phyloP scores from a whole-genome alignment of 2,113 vertebrate genomes.

The Lucifuga dentata region DNA sequence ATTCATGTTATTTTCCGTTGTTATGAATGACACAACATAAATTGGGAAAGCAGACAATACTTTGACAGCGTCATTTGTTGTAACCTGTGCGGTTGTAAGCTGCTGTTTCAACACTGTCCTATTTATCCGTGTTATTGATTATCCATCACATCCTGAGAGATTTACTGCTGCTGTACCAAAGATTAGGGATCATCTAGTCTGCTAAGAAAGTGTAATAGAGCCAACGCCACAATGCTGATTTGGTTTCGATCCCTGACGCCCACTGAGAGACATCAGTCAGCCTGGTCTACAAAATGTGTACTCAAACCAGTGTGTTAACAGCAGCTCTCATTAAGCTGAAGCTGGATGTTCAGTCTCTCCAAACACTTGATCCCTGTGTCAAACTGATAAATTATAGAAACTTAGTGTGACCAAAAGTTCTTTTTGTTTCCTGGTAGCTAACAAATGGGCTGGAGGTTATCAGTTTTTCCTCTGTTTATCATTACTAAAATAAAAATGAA shows the following conservation, averaged over 20 bases:
- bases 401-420: background rate
- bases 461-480: background rate
- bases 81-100: conserved; percentile 15
- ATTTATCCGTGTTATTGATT: conserved; percentile 45
- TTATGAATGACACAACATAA: background rate
- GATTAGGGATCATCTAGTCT: conserved; percentile 23
- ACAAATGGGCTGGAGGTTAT: conserved; percentile 18
- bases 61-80: background rate
- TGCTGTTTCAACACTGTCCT: background rate
- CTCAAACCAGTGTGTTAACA: background rate
- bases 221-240: conserved; percentile 28
- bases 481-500: background rate
- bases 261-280: conserved; percentile 11
- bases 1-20: too few species aligned
- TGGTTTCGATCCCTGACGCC: conserved; percentile 2
- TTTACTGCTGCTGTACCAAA: background rate
- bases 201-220: conserved; percentile 1
- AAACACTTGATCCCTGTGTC: background rate
- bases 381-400: background rate
- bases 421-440: background rate
- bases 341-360: background rate
- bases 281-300: background rate
- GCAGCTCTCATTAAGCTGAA: background rate
- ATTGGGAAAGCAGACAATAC: background rate
- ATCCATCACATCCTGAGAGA: conserved; percentile 36